Conservation (phyloP, 2,113 vertebrate genomes). For the Pseudopodoces humilis region DNA sequence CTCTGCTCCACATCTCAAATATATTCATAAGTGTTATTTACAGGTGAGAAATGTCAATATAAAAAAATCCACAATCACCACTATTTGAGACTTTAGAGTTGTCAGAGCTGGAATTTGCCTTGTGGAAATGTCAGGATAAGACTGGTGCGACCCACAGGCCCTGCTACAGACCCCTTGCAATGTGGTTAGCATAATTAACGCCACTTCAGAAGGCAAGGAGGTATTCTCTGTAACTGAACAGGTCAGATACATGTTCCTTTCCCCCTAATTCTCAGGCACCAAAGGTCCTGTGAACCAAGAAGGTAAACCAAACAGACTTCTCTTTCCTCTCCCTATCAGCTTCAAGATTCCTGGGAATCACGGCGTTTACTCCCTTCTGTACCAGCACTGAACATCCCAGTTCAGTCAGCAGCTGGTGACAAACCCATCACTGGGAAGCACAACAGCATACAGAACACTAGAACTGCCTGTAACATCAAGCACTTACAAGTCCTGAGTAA, state of each 20-base stretch:
- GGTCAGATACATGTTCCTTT: not conserved
- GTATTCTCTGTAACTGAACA: accelerated
- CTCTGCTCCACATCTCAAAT: not conserved
- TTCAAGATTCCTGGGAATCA: not conserved
- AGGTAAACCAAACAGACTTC: not conserved
- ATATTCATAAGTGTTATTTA: not conserved
- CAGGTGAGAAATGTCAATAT: not conserved
- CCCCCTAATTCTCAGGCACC: not conserved
- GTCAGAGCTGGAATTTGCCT: not conserved
- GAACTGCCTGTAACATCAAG: not conserved
- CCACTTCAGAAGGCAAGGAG: not conserved
- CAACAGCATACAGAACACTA: not conserved
- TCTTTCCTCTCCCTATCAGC: not conserved
- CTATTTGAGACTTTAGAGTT: not conserved
- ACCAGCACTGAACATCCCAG: not conserved
- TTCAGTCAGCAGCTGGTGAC: not conserved
- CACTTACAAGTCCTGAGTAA: not conserved
- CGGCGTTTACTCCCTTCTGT: accelerated
- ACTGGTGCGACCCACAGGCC: accelerated
- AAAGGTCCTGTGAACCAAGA: not conserved
- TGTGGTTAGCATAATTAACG: not conserved
- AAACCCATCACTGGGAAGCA: accelerated
- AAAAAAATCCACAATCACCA: not conserved
- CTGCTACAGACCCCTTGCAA: not conserved
- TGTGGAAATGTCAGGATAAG: not conserved